Evolutionary conservation across 2,113 vertebrate genomes (phyloP).

Genomic region (Microcebus griseorufus): DNA sequence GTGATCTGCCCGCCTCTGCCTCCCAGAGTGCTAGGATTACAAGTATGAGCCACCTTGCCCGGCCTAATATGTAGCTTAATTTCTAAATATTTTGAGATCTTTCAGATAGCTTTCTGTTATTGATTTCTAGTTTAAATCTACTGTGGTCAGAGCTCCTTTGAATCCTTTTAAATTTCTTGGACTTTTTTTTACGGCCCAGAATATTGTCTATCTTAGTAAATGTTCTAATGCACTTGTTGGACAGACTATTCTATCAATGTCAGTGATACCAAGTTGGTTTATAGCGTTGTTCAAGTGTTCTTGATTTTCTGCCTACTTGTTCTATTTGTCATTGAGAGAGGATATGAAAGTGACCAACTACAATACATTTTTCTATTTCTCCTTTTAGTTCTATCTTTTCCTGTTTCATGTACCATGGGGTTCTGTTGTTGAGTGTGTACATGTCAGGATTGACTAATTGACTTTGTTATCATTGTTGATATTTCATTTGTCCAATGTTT

Average conservation of each 20-base stretch:
- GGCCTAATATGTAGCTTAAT: neutral
- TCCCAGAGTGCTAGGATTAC: too few species aligned
- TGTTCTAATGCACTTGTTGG: neutral
- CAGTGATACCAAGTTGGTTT: neutral
- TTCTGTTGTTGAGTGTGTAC: neutral
- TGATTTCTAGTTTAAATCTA: neutral
- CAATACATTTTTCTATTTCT: neutral
- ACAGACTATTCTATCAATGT: neutral
- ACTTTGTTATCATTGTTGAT: neutral
- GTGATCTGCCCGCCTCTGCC: too few species aligned
- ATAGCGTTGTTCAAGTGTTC: neutral
- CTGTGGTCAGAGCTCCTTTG: neutral
- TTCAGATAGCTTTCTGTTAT: neutral
- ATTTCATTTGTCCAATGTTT: neutral
- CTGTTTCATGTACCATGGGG: neutral
- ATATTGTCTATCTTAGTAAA: neutral
- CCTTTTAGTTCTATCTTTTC: neutral
- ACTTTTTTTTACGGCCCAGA: neutral
- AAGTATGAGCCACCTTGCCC: too few species aligned
- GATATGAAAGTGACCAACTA: neutral
- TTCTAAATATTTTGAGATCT: neutral
- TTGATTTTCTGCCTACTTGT: neutral
- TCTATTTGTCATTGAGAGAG: neutral
- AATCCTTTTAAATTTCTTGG: neutral
- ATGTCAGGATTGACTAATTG: neutral